A percentile compares a stretch with the other conserved stretches of the same genome.
phyloP scores from a whole-genome alignment of 2,113 vertebrate species.

The Hiodon tergisus region DNA sequence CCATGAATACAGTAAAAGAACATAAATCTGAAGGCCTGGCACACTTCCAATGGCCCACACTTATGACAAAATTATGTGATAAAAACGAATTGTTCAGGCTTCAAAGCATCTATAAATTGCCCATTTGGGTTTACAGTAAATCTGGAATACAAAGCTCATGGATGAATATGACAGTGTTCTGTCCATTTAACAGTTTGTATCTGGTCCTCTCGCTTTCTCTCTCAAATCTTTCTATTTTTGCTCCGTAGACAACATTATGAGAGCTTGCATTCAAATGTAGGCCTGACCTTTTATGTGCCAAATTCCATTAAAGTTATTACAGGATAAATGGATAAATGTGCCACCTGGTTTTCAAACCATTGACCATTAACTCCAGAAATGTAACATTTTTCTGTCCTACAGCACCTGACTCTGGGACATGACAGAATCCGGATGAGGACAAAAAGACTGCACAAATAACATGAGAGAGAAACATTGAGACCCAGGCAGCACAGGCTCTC shows the following conservation, averaged over 20 bases:
- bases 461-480: conserved; percentile 20
- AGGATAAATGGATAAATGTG: background rate
- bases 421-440: conserved; percentile 4
- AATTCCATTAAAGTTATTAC: background rate
- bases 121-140: too few species aligned
- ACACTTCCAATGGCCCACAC: too few species aligned
- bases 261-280: too few species aligned
- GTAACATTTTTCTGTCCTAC: conserved; percentile 1
- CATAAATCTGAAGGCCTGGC: too few species aligned
- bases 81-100: too few species aligned
- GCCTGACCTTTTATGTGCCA: too few species aligned
- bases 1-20: too few species aligned
- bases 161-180: background rate
- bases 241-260: too few species aligned
- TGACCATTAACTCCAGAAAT: conserved; percentile 10
- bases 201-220: background rate
- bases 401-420: background rate
- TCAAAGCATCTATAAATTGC: too few species aligned
- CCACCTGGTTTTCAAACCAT: conserved; percentile 1
- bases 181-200: background rate
- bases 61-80: too few species aligned
- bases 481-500: conserved; percentile 29
- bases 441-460: background rate
- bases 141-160: too few species aligned
- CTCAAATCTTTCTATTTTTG: background rate